These are phyloP conservation scores for Oryctes rhinoceros DNA, from an alignment of 1,140 invertebrate genomes.

Conservation along the genomic window DNA sequence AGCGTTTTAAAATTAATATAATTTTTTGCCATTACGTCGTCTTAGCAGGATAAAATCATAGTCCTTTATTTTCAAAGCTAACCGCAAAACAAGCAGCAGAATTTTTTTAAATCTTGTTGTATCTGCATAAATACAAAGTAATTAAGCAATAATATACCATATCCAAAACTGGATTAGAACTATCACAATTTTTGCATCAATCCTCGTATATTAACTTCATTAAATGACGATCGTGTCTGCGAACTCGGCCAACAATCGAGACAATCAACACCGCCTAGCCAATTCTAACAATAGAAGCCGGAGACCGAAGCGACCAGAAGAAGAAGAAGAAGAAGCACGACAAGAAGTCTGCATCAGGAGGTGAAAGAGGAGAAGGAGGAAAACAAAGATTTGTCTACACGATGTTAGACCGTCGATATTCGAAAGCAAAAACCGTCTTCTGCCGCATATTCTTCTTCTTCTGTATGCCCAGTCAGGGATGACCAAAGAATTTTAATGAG, in stretches of 20 bases:
- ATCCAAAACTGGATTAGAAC: too few species aligned
- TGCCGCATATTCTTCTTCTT: neutral
- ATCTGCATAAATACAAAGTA: too few species aligned
- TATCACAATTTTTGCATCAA: neutral
- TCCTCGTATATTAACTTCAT: neutral
- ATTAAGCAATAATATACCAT: too few species aligned
- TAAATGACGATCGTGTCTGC: neutral
- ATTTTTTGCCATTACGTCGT: too few species aligned
- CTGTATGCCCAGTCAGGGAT: conserved; percentile 21
- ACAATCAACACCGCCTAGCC: neutral
- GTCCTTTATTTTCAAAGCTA: too few species aligned
- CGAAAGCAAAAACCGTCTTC: conserved; percentile 7
- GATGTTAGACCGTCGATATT: conserved; percentile 19
- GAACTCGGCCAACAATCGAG: neutral
- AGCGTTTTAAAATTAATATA: too few species aligned
- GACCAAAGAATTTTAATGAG: conserved; percentile 28
- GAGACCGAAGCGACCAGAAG: neutral
- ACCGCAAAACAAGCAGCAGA: too few species aligned
- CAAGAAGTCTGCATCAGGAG: conserved; percentile 14
- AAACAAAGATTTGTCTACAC: conserved; percentile 34
- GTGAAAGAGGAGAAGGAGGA: neutral
- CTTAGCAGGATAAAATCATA: too few species aligned
- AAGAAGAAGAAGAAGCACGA: neutral
- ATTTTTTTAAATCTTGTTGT: too few species aligned
- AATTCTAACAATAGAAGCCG: conserved; percentile 22